Conservation (phyloP, 2,888 invertebrate genomes). For the Diarsia rubi region DNA sequence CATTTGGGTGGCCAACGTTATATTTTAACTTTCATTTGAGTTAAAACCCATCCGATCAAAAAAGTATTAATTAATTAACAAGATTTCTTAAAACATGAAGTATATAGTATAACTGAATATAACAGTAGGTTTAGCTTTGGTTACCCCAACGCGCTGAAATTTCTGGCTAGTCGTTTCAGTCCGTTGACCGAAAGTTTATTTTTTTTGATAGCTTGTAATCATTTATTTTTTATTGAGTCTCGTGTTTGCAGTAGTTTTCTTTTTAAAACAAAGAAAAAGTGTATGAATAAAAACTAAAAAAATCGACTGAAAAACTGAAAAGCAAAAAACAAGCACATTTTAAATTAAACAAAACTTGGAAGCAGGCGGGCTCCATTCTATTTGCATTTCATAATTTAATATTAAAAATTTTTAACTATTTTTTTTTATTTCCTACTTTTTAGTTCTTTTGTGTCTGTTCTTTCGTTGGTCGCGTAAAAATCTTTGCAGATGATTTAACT, state of each 20-base stretch:
- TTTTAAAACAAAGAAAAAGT: not conserved
- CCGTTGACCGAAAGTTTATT: not conserved
- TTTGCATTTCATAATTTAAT: too few relatives aligned
- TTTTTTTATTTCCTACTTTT: too few relatives aligned
- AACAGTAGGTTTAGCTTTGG: not conserved
- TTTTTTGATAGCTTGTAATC: not conserved
- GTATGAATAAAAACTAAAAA: too few relatives aligned
- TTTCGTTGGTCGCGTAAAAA: too few relatives aligned
- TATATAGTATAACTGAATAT: too few relatives aligned
- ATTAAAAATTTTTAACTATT: too few relatives aligned
- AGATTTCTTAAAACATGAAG: not conserved
- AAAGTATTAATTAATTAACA: not conserved
- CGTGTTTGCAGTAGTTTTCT: not conserved
- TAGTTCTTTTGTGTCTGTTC: too few relatives aligned
- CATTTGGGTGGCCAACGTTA: slow-evolving; percentile 10
- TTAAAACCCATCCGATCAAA: not conserved
- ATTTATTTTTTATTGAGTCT: not conserved
- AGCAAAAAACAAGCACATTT: too few relatives aligned
- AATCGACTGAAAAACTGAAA: too few relatives aligned
- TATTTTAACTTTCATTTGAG: slow-evolving; percentile 17
- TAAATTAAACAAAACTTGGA: too few relatives aligned
- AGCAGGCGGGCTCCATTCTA: too few relatives aligned
- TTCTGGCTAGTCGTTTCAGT: not conserved
- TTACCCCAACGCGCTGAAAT: not conserved
- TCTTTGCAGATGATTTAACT: too few relatives aligned